Evolutionary conservation across 2,888 invertebrate species (phyloP), one percentile per base, ranked within the genome.

Genomic region (Acrobasis suavella): DNA sequence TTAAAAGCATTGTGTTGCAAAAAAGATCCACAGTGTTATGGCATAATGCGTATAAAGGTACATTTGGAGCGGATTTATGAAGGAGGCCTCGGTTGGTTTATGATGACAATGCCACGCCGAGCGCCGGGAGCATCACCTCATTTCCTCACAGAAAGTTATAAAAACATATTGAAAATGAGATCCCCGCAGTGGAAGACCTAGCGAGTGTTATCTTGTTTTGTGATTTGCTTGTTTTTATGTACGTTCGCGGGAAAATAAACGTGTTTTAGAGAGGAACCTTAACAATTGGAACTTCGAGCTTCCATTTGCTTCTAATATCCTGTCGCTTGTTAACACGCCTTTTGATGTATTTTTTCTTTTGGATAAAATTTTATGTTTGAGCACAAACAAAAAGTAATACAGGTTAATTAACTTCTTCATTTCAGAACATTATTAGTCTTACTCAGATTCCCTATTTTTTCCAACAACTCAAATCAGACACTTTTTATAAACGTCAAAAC

Each of bases 131-230:
- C 89, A 80, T 83, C 90, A 87, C 89, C 91, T 91, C 90, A 92
- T 92, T 91, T 92, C 91, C 92, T 89, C 82, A 86, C 87, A 78
- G 86, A 90, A 91, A 91, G 91, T 91, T 91, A 92, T 92, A 91
- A 92, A 92, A 91, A 91, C 92, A 91, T 92, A 92, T 92, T 92
- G 92, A 91, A 92, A 91, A 92, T 90, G 89, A 91, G 91, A 91
- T 91, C 87, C 89, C 80, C 86, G 81, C 82, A 75, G 78, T 80
- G 82, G 82, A 87, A 85, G 83, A 85, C 89, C 86, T 82, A 83
- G 82, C 83, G 81, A 90, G 85, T 88, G 89, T 88, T 91, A 91
- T 91, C 91, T 91, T 88, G 89, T 92, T 89, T 89, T 82, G 89
- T 86, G 86, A 90, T 89, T 91, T 86, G 85, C 85, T 84, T 84